Evolutionary conservation across 2,888 invertebrate genomes (phyloP).

Genomic region (Spialia ferax): DNA sequence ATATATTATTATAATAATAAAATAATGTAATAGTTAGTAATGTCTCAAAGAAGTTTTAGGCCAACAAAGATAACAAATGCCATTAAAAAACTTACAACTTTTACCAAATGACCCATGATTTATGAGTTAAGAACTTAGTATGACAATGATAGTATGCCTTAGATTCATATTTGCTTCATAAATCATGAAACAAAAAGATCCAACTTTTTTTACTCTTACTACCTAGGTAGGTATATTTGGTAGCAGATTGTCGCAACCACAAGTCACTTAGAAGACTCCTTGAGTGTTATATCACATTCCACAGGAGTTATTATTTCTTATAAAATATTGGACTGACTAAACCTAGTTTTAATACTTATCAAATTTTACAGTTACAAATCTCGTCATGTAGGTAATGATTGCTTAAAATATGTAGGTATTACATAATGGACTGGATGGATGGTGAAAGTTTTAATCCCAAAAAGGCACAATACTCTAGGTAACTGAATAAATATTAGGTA

Average conservation of each 20-base stretch:
- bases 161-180: slow-evolving; percentile 8
- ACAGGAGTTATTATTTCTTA: slow-evolving; percentile 23
- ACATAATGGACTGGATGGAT: slow-evolving; percentile 68
- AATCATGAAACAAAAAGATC: slow-evolving; percentile 1
- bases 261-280: neutral
- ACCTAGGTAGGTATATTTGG: too few species aligned
- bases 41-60: slow-evolving; percentile 6
- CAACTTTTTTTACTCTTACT: too few species aligned
- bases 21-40: neutral
- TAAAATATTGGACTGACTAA: slow-evolving; percentile 36
- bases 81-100: neutral
- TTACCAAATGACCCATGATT: neutral
- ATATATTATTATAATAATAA: too few species aligned
- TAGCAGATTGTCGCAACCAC: too few species aligned
- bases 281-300: neutral
- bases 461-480: slow-evolving; percentile 70
- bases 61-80: neutral
- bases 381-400: slow-evolving; percentile 46
- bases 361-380: slow-evolving; percentile 52
- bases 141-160: neutral
- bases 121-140: neutral
- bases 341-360: slow-evolving; percentile 38
- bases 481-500: slow-evolving; percentile 44
- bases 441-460: slow-evolving; percentile 66
- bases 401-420: slow-evolving; percentile 41